A percentile compares a stretch with the other conserved stretches of the same genome.
phyloP scores from a whole-genome alignment of 2,888 invertebrate species.

The Beris chalybata region DNA sequence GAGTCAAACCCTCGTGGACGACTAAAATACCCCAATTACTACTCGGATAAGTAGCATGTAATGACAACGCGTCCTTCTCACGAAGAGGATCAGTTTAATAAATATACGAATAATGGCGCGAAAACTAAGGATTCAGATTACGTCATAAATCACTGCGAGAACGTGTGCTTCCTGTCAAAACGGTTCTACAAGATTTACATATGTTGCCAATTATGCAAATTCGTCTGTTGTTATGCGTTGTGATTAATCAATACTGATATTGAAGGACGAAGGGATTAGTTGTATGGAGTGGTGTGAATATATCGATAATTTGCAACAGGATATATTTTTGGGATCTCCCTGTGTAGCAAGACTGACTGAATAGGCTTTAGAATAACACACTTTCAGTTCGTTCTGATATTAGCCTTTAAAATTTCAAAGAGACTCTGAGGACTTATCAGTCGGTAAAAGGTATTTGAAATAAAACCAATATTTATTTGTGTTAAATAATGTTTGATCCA shows the following conservation, averaged over 20 bases:
- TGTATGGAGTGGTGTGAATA: too few species aligned
- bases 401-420: too few species aligned
- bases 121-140: constrained; percentile 2
- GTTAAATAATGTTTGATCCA: too few species aligned
- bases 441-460: too few species aligned
- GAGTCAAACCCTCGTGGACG: neutral
- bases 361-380: too few species aligned
- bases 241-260: constrained; percentile 23
- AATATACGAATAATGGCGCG: neutral
- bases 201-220: constrained; percentile 36
- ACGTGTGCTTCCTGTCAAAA: constrained; percentile 53
- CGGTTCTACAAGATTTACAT: constrained; percentile 32
- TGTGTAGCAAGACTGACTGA: too few species aligned
- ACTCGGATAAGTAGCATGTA: constrained; percentile 25
- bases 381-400: too few species aligned
- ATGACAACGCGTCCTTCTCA: constrained; percentile 12
- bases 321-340: too few species aligned
- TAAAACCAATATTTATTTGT: too few species aligned
- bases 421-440: too few species aligned
- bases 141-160: constrained; percentile 43
- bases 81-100: constrained; percentile 14
- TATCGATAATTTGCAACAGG: too few species aligned
- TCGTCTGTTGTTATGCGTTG: constrained; percentile 15
- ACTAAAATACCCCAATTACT: constrained; percentile 25
- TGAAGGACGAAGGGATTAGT: constrained; percentile 1